Conservation (phyloP, 2,888 invertebrate species). For the Branchipolynoe longqiensis region DNA sequence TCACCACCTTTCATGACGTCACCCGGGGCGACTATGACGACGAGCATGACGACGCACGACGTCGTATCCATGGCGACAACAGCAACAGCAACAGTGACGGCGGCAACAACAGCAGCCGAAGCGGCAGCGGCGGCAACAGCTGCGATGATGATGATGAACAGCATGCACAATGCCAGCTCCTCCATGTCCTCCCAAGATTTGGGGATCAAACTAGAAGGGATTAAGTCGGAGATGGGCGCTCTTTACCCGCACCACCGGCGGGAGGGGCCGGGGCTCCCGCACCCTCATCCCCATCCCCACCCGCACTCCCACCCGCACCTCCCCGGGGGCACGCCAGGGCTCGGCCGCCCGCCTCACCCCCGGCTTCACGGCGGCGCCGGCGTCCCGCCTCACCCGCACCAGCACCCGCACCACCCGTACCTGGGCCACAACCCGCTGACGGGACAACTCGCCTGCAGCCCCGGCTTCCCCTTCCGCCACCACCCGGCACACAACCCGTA, state of each 20-base stretch:
- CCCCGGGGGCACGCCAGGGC: background rate
- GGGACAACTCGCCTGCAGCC: slow-evolving; percentile 48
- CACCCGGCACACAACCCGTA: slow-evolving; percentile 32
- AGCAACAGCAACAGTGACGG: background rate
- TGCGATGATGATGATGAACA: background rate
- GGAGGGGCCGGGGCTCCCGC: no score
- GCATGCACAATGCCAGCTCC: background rate
- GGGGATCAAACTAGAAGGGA: background rate
- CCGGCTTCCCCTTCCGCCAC: slow-evolving; percentile 39
- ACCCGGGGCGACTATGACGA: no score
- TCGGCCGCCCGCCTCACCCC: slow-evolving; percentile 19
- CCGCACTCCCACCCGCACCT: no score
- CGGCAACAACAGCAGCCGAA: background rate
- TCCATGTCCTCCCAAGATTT: no score
- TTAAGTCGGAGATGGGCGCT: background rate
- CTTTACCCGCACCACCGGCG: background rate
- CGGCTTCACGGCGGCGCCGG: background rate
- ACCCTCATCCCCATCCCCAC: no score
- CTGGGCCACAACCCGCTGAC: background rate
- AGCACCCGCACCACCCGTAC: background rate
- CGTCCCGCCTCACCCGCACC: background rate
- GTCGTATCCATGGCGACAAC: no score
- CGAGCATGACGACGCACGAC: background rate
- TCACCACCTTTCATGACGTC: no score
- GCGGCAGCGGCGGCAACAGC: background rate